A percentile compares a stretch with the other conserved stretches of the same genome.
Evolutionary conservation across 2,113 vertebrate genomes (phyloP).

Genomic region (Monopterus albus): DNA sequence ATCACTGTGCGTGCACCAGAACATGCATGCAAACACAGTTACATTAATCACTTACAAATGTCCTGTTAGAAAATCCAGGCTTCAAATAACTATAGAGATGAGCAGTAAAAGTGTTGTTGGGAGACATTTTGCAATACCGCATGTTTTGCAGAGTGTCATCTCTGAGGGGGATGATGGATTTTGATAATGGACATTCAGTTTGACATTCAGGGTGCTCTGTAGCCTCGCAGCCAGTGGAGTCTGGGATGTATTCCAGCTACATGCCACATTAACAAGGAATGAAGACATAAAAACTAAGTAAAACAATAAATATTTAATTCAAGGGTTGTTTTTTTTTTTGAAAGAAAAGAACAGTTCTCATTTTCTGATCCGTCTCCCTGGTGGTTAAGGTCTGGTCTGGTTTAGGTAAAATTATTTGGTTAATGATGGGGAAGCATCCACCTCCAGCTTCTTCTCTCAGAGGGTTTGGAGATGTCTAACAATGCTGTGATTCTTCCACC

Average conservation of each 20-base stretch:
- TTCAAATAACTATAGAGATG: neutral
- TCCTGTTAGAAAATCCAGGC: neutral
- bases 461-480: neutral
- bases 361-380: no score
- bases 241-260: slow-evolving; percentile 9
- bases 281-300: neutral
- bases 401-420: neutral
- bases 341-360: no score
- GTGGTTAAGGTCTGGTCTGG: no score
- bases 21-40: slow-evolving; percentile 23
- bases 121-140: neutral
- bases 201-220: slow-evolving; percentile 3
- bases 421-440: neutral
- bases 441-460: neutral
- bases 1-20: slow-evolving; percentile 40
- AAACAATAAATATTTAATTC: no score
- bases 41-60: slow-evolving; percentile 4
- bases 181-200: neutral
- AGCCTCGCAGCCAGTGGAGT: neutral
- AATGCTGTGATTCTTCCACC: no score
- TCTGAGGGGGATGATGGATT: neutral
- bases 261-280: neutral
- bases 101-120: neutral
- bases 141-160: neutral
- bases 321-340: no score